Percentiles rank a stretch among this genome's conserved stretches.
phyloP scores from a whole-genome alignment of 2,113 vertebrate genomes.

The Genyomyrus donnyi region DNA sequence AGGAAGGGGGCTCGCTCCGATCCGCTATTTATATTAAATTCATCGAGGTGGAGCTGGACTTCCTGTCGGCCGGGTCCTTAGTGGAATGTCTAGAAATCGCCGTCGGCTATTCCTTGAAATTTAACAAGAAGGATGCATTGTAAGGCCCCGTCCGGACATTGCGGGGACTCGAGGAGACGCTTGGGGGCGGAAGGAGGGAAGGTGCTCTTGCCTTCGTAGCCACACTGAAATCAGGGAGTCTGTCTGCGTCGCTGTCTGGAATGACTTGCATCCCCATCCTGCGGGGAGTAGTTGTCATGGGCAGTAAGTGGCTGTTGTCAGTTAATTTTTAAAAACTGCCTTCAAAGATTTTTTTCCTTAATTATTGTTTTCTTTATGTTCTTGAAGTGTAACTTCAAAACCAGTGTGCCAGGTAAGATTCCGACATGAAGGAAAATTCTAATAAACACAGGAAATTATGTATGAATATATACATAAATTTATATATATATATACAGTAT shows the following conservation, averaged over 20 bases:
- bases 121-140: slow-evolving; percentile 69
- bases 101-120: slow-evolving; percentile 86
- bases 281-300: slow-evolving; percentile 34
- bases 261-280: not conserved
- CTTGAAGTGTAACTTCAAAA: slow-evolving; percentile 37
- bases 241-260: not conserved
- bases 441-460: slow-evolving; percentile 6
- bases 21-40: slow-evolving; percentile 87
- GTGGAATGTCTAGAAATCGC: slow-evolving; percentile 97
- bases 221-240: slow-evolving; percentile 50
- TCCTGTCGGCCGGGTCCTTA: slow-evolving; percentile 92
- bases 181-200: slow-evolving; percentile 14
- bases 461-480: slow-evolving; percentile 42
- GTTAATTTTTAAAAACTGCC: slow-evolving; percentile 50
- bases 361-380: slow-evolving; percentile 28
- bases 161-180: slow-evolving; percentile 10
- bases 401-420: slow-evolving; percentile 53
- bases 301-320: slow-evolving; percentile 26
- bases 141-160: slow-evolving; percentile 32
- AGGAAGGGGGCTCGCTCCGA: slow-evolving; percentile 57
- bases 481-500: slow-evolving; percentile 39
- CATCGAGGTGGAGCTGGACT: slow-evolving; percentile 98
- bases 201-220: slow-evolving; percentile 20
- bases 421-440: not conserved
- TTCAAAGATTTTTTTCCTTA: slow-evolving; percentile 27